Base-by-base conservation (phyloP, 2,888 invertebrate species). In the Hedya salicella region DNA sequence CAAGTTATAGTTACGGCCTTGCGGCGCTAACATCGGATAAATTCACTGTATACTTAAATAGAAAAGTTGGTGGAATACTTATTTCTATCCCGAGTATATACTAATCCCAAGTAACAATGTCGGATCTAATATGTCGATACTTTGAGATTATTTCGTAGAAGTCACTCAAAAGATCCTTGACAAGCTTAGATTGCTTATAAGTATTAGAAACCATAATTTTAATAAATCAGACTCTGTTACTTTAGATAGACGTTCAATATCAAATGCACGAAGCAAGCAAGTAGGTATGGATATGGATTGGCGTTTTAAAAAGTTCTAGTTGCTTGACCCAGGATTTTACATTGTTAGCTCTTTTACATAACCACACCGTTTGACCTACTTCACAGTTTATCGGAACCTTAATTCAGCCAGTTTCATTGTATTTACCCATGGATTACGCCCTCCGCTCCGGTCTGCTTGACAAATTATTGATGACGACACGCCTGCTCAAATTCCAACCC, bases 401-500 rank as follows among this genome's bases (percentile, higher is more conserved):
- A 73, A 75, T 77, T 75, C 73, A 73, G 69, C 69, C 71, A 68
- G 71, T 73, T 71, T 72, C 70, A 68, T 71, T 73, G 71, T 69
- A 70, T 72, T 68, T 69, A 59, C 46, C 56, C 70, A 73, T 71
- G 71, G 71, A 71, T 74, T 75, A 71, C 70, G 73, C 75, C 72
- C 72, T 69, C 59, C 62, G 63, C 72, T 76, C 74, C 72, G 73
- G 72, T 76, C 53, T 71, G 78, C 78, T 80, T 81, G 85, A 85
- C 85, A 86, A 85, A 83, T 85, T 85, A 86, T 81, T 85, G 85
- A 88, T 88, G 86, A 88, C 83, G 83, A 77, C 82, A 85, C 83
- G 80, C 82, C 81, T 71, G 74, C 69, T 76, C 87, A 87, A 83
- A 87, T 87, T 86, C 80, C 75, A 79, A 85, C 78, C 76, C 75